Evolutionary conservation across 2,797 vertebrate species (phyloP).

Genomic region (Xenops minutus): DNA sequence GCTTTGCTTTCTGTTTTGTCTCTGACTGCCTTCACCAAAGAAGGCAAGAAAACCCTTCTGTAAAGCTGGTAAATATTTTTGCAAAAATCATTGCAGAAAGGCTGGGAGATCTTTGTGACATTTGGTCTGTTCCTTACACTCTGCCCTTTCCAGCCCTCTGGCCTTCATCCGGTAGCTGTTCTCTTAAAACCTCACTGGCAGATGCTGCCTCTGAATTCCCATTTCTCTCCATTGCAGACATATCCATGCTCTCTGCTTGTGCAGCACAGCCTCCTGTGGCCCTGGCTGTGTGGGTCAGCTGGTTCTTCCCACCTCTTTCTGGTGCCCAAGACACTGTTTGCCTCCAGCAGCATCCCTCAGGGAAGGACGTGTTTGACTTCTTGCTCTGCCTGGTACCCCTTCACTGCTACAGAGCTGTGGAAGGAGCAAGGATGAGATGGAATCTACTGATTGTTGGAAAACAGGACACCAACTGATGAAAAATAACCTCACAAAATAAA

Average conservation of each 20-base stretch:
- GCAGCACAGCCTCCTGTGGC: background rate
- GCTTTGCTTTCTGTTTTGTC: background rate
- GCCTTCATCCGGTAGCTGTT: background rate
- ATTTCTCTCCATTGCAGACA: background rate
- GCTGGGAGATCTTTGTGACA: background rate
- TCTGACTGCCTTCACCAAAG: background rate
- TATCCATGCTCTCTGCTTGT: background rate
- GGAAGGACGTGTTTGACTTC: background rate
- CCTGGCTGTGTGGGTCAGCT: background rate
- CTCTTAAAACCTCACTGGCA: background rate
- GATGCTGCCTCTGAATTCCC: background rate
- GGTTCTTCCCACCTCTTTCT: background rate
- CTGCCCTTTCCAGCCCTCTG: background rate
- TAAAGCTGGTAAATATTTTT: background rate
- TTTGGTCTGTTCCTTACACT: accelerated
- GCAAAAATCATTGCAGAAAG: background rate
- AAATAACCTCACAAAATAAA: background rate
- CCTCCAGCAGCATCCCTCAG: background rate
- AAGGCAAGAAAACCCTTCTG: background rate
- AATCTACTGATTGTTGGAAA: background rate
- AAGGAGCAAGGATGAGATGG: background rate
- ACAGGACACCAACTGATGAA: background rate
- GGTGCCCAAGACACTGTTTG: background rate
- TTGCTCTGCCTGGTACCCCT: background rate
- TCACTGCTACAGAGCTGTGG: background rate